These are phyloP conservation scores for Xenentodon cancila DNA, from an alignment of 2,797 vertebrate species.

Conservation along the genomic window DNA sequence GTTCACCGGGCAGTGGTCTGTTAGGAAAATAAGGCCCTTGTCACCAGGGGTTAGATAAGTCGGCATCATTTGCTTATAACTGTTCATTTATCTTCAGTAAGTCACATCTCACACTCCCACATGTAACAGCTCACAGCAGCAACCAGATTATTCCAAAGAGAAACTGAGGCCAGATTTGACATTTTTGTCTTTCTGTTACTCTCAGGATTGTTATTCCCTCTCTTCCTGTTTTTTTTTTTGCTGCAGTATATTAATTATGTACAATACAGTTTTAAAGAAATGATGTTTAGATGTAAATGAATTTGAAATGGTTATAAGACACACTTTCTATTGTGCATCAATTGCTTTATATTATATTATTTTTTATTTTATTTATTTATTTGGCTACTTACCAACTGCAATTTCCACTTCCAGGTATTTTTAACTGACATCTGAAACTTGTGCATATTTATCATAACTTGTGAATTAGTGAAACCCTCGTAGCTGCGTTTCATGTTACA, in stretches of 20 bases:
- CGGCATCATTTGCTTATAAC: constrained; percentile 77
- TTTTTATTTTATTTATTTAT: too few relatives aligned
- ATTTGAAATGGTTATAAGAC: too few relatives aligned
- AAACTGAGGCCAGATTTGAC: constrained; percentile 29
- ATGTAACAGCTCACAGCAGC: constrained; percentile 18
- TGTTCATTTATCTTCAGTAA: constrained; percentile 52
- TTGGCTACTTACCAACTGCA: too few relatives aligned
- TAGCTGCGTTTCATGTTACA: too few relatives aligned
- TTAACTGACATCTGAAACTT: too few relatives aligned
- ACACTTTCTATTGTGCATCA: too few relatives aligned
- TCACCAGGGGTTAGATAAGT: constrained; percentile 48
- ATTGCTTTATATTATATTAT: too few relatives aligned
- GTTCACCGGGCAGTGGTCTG: constrained; percentile 40
- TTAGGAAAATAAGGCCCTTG: constrained; percentile 69
- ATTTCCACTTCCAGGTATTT: too few relatives aligned
- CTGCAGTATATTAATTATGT: background rate
- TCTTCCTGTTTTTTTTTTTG: background rate
- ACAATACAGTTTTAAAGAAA: background rate
- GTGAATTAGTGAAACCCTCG: too few relatives aligned
- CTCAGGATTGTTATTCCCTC: constrained; percentile 5
- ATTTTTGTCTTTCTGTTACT: background rate
- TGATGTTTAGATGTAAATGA: too few relatives aligned
- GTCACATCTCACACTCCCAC: constrained; percentile 41
- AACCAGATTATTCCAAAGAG: constrained; percentile 19
- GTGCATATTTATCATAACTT: too few relatives aligned